Percentiles rank a stretch among this genome's conserved stretches.
Conservation (phyloP, 2,113 vertebrate species). For the Pituophis catenifer region DNA sequence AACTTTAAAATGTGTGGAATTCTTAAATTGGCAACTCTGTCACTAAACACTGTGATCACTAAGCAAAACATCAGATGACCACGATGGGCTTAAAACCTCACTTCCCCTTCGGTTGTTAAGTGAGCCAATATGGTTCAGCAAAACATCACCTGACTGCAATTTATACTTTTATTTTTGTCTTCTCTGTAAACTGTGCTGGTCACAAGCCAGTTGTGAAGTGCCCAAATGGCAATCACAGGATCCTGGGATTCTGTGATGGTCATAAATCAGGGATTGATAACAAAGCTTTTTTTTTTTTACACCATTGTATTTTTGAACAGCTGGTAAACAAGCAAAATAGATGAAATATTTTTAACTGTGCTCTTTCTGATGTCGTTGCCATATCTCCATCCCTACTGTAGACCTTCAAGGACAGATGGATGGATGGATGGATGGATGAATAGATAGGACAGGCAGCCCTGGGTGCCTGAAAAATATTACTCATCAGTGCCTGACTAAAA, state of each 20-base stretch:
- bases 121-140: background rate
- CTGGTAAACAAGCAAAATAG: background rate
- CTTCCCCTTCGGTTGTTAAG: background rate
- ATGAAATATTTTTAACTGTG: background rate
- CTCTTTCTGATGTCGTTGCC: background rate
- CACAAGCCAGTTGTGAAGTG: background rate
- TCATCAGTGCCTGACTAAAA: background rate
- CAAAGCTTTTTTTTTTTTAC: background rate
- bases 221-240: background rate
- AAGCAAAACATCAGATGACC: background rate
- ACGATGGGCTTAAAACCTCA: background rate
- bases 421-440: background rate
- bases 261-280: background rate
- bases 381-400: background rate
- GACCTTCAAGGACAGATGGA: background rate
- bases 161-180: background rate
- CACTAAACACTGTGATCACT: background rate
- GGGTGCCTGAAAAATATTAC: background rate
- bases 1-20: background rate
- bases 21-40: background rate
- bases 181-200: background rate
- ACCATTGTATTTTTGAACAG: background rate
- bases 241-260: background rate
- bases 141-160: background rate
- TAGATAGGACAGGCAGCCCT: background rate